Conservation (phyloP, 2,797 vertebrate species). For the Streptopelia turtur region DNA sequence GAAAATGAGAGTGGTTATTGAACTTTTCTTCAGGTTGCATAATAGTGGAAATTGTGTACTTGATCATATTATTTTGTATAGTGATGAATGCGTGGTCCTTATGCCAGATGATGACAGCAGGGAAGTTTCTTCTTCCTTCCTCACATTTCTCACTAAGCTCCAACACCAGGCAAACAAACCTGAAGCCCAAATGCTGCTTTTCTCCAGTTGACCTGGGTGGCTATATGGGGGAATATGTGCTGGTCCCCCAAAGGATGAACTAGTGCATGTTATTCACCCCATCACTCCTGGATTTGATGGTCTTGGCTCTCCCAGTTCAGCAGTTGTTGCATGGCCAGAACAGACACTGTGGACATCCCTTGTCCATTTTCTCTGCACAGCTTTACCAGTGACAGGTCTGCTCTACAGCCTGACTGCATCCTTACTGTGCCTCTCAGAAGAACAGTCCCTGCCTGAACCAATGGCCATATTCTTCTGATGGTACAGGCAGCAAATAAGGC, state of each 20-base stretch:
- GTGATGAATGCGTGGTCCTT: neutral
- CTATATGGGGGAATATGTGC: neutral
- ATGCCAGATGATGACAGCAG: neutral
- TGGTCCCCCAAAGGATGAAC: neutral
- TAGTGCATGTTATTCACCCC: neutral
- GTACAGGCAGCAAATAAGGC: neutral
- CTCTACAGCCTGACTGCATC: neutral
- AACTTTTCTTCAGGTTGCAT: neutral
- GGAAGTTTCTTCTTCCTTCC: neutral
- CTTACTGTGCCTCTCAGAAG: fast-evolving
- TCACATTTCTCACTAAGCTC: neutral
- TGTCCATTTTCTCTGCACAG: neutral
- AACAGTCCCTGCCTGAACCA: neutral
- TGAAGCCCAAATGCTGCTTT: neutral
- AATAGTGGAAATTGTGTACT: neutral
- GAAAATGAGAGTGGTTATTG: neutral
- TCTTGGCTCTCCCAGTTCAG: neutral
- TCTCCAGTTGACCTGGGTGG: neutral
- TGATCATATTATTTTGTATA: neutral
- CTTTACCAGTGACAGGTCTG: neutral
- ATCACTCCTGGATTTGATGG: neutral
- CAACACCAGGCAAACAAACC: neutral
- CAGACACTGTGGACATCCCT: neutral
- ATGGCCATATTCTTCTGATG: neutral
- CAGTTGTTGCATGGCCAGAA: neutral